Evolutionary conservation across 2,797 vertebrate genomes (phyloP).

Genomic region (Cetoscarus ocellatus): DNA sequence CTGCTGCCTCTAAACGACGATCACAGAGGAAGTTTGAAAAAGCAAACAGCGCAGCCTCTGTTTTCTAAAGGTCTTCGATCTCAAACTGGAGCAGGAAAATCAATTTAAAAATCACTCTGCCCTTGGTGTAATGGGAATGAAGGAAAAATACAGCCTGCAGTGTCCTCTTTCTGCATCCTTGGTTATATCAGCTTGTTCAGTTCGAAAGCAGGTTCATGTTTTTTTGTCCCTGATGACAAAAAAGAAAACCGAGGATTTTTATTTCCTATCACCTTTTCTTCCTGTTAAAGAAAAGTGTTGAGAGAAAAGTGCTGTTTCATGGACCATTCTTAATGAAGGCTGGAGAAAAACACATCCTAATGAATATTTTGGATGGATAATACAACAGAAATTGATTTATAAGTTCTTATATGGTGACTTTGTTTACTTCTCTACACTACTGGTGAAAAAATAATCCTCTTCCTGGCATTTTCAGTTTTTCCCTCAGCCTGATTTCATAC

Average conservation of each 20-base stretch:
- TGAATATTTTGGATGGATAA: not conserved
- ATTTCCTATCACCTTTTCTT: too few relatives aligned
- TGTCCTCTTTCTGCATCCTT: constrained; percentile 2
- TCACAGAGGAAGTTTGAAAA: not conserved
- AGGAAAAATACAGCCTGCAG: not conserved
- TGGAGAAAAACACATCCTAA: not conserved
- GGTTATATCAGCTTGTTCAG: not conserved
- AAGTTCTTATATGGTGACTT: not conserved
- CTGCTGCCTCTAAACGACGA: not conserved
- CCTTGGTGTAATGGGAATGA: not conserved
- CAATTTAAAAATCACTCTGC: constrained; percentile 8
- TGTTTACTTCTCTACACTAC: not conserved
- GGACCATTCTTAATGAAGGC: too few relatives aligned
- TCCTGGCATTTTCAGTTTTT: not conserved
- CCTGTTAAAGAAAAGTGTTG: too few relatives aligned
- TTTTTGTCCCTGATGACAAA: not conserved
- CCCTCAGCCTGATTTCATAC: not conserved
- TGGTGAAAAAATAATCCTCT: not conserved
- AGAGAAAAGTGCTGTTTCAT: too few relatives aligned
- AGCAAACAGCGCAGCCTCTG: not conserved
- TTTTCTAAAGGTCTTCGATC: constrained; percentile 19
- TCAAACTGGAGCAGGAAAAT: constrained; percentile 17
- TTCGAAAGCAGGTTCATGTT: too few relatives aligned
- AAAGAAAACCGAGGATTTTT: not conserved
- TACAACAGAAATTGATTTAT: too few relatives aligned